Percentiles rank a stretch among this genome's conserved stretches.
Evolutionary conservation across 2,797 vertebrate genomes (phyloP).

Genomic region (Syndactyla subalaris): DNA sequence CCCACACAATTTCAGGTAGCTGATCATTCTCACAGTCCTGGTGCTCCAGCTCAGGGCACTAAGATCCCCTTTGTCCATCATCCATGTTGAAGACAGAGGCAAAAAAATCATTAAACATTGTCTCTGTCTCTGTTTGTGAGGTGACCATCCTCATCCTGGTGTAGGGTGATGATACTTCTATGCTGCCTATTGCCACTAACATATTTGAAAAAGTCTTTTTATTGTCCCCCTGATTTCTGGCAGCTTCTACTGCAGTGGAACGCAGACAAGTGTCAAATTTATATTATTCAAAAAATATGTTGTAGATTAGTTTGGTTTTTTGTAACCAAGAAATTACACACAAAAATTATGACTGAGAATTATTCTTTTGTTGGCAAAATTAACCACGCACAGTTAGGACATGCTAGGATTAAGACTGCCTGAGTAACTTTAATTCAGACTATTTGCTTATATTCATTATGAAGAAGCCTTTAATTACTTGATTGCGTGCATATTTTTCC

Average conservation of each 20-base stretch:
- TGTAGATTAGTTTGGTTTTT: background rate
- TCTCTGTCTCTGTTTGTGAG: background rate
- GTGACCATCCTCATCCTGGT: background rate
- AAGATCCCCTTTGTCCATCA: background rate
- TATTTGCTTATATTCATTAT: constrained; percentile 9
- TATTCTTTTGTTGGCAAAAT: constrained; percentile 26
- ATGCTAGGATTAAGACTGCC: background rate
- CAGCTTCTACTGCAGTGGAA: background rate
- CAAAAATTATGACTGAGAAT: background rate
- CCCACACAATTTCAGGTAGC: background rate
- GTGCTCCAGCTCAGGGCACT: background rate
- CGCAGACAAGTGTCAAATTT: background rate
- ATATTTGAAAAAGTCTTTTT: background rate
- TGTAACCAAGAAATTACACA: background rate
- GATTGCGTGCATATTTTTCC: constrained; percentile 57
- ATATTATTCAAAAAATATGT: background rate
- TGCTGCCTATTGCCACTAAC: background rate
- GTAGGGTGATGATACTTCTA: background rate
- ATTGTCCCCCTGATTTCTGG: background rate
- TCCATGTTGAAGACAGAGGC: background rate
- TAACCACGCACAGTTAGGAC: background rate
- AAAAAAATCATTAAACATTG: background rate
- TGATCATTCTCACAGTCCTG: background rate
- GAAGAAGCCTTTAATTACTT: constrained; percentile 58
- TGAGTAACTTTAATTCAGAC: constrained; percentile 22